Conservation (phyloP, 1,140 invertebrate genomes). For the fruit fly (Drosophila melanogaster) region DNA sequence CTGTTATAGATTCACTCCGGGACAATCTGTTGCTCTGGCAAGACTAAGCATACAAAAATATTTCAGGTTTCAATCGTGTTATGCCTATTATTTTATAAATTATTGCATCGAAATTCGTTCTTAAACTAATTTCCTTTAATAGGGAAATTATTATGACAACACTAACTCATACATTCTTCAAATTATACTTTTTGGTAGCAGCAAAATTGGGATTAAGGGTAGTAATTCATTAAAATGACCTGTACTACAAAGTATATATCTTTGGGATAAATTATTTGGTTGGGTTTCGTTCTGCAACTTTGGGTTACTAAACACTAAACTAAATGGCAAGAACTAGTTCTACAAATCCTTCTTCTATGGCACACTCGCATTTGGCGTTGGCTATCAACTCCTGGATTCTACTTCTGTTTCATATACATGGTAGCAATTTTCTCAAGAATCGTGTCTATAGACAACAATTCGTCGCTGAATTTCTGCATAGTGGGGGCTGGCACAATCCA, state of each 20-base stretch:
- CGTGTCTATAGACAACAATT: slow-evolving; percentile 91
- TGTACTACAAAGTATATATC: slow-evolving; percentile 48
- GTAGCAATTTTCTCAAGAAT: slow-evolving; percentile 87
- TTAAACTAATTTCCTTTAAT: slow-evolving; percentile 12
- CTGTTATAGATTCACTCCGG: slow-evolving; percentile 5
- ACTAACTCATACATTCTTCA: slow-evolving; percentile 11
- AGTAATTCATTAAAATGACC: slow-evolving; percentile 24
- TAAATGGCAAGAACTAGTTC: slow-evolving; percentile 75
- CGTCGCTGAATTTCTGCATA: slow-evolving; percentile 90
- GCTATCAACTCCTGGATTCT: slow-evolving; percentile 31
- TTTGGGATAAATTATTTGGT: slow-evolving; percentile 73
- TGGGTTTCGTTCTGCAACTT: slow-evolving; percentile 42
- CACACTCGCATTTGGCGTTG: slow-evolving; percentile 50
- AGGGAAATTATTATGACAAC: slow-evolving; percentile 10
- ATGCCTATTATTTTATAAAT: slow-evolving; percentile 19
- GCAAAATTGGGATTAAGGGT: slow-evolving; percentile 35
- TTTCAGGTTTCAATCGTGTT: slow-evolving; percentile 11
- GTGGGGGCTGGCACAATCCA: slow-evolving; percentile 92
- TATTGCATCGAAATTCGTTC: slow-evolving; percentile 24
- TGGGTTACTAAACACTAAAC: slow-evolving; percentile 35
- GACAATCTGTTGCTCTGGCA: slow-evolving; percentile 53
- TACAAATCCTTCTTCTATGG: slow-evolving; percentile 63
- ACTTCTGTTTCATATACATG: slow-evolving; percentile 82
- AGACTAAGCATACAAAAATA: slow-evolving; percentile 39
- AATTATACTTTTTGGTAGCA: slow-evolving; percentile 53